These are phyloP conservation scores for Coecobrya sp. DNA, from an alignment of 2,888 invertebrate species.

Conservation along the genomic window DNA sequence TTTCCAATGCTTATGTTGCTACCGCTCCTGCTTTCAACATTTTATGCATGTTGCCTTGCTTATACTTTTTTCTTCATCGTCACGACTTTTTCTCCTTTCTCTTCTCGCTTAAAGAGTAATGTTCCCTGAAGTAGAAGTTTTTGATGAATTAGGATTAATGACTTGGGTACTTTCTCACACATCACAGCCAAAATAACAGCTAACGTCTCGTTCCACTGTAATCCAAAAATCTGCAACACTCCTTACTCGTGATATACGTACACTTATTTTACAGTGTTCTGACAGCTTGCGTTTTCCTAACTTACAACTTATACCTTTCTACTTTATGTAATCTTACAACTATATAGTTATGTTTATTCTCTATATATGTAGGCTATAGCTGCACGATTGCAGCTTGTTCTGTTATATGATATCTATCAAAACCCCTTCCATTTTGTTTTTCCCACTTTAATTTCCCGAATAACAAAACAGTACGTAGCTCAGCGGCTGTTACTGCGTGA, in stretches of 20 bases:
- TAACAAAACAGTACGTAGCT: background rate
- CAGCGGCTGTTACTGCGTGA: background rate
- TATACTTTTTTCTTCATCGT: slow-evolving; percentile 11
- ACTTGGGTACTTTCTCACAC: slow-evolving; percentile 77
- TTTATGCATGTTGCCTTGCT: slow-evolving; percentile 3
- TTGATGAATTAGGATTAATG: slow-evolving; percentile 86
- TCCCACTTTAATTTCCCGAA: background rate
- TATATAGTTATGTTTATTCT: too few species aligned
- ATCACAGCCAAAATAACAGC: slow-evolving; percentile 46
- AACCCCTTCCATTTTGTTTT: slow-evolving; percentile 19
- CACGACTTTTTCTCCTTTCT: slow-evolving; percentile 29
- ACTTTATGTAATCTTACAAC: background rate
- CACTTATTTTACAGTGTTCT: background rate
- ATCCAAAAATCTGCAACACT: background rate
- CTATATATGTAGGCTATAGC: too few species aligned
- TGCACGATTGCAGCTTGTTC: background rate
- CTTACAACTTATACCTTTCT: background rate
- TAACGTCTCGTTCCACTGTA: background rate
- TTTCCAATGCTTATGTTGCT: background rate
- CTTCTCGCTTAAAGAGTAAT: slow-evolving; percentile 69
- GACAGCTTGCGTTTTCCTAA: slow-evolving; percentile 16
- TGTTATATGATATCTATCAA: slow-evolving; percentile 29
- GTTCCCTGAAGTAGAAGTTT: slow-evolving; percentile 82
- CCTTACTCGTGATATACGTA: background rate
- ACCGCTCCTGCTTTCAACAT: background rate